phyloP scores from a whole-genome alignment of 2,113 vertebrate genomes.

The Zonotrichia leucophrys region DNA sequence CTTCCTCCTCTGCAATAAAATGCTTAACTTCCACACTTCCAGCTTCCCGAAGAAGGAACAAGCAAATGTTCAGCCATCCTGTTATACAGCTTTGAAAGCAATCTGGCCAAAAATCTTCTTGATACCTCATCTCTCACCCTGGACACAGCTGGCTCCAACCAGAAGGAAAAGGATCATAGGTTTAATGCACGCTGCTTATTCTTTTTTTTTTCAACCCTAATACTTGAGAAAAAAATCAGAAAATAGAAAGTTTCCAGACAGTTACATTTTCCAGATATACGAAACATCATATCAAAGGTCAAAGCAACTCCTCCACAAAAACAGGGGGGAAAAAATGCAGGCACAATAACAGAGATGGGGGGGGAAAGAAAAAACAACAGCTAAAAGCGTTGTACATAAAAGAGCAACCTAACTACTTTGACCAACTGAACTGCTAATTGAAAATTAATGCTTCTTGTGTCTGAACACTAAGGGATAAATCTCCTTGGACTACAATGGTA shows the following conservation, averaged over 20 bases:
- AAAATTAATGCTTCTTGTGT: neutral
- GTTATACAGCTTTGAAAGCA: neutral
- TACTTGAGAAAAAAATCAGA: neutral
- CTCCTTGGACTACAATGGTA: neutral
- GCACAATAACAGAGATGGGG: neutral
- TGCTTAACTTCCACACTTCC: neutral
- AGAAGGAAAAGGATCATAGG: neutral
- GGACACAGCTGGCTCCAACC: neutral
- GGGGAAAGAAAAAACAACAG: neutral
- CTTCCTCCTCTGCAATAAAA: neutral
- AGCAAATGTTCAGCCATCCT: neutral
- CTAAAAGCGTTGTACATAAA: neutral
- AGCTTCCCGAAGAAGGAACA: neutral
- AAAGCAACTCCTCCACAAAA: neutral
- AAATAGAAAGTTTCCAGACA: neutral
- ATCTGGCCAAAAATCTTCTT: neutral
- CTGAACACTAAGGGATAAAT: neutral
- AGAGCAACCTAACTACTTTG: neutral
- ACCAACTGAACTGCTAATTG: neutral
- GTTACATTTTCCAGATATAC: conserved; percentile 27
- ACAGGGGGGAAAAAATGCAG: neutral
- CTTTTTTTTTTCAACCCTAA: neutral
- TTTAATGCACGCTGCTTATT: neutral
- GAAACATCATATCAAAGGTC: conserved; percentile 14
- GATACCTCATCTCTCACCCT: neutral